Evolutionary conservation across 2,888 invertebrate species (phyloP).

Genomic region (Macrophya annulata): DNA sequence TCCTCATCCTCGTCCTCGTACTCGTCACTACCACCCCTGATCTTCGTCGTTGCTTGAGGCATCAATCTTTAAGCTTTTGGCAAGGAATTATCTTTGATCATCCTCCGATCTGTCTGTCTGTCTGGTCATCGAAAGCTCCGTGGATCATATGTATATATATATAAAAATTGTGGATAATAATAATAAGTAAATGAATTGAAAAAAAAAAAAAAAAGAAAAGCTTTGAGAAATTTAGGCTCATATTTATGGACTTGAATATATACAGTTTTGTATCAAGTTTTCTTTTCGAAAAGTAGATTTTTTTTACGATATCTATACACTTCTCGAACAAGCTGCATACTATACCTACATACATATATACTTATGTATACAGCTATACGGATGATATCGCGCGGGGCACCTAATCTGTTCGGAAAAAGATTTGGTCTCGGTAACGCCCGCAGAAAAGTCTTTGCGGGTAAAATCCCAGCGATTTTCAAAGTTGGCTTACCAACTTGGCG

Average conservation of each 20-base stretch:
- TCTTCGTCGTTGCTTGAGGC: constrained; percentile 63
- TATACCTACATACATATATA: constrained; percentile 26
- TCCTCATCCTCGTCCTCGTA: background rate
- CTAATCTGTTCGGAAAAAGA: constrained; percentile 65
- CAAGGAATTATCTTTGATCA: constrained; percentile 77
- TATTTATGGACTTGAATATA: background rate
- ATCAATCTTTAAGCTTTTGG: constrained; percentile 77
- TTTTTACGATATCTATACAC: background rate
- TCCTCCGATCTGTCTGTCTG: constrained; percentile 56
- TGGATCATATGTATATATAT: background rate
- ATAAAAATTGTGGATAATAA: background rate
- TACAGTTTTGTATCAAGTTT: constrained; percentile 19
- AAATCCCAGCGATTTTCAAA: constrained; percentile 74
- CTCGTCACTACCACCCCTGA: constrained; percentile 55
- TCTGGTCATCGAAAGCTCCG: constrained; percentile 5
- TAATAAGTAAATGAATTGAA: background rate
- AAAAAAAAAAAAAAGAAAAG: background rate
- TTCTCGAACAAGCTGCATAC: background rate
- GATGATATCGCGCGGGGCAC: constrained; percentile 62
- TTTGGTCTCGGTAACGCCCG: constrained; percentile 57
- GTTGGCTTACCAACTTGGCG: constrained; percentile 76
- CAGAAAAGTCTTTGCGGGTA: constrained; percentile 60
- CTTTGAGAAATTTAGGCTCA: background rate
- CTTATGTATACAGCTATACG: background rate
- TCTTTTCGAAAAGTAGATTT: background rate